Conservation (phyloP, 2,888 invertebrate genomes). For the Xanthostigma xanthostigma region DNA sequence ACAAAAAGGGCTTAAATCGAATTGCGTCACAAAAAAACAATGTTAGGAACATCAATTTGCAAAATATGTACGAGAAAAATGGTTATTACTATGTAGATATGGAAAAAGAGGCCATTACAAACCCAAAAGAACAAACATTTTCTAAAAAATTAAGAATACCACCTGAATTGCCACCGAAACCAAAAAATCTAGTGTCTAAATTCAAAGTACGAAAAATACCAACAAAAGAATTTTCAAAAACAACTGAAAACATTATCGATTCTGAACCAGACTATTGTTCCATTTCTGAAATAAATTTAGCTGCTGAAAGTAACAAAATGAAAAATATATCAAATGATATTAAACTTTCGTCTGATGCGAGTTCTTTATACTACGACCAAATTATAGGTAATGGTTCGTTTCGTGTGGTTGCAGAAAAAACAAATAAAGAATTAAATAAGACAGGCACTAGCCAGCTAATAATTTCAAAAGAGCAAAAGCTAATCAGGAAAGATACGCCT, state of each 20-base stretch:
- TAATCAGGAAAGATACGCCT: slow-evolving; percentile 25
- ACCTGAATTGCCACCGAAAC: slow-evolving; percentile 65
- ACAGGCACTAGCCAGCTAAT: no score
- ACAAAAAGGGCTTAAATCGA: slow-evolving; percentile 19
- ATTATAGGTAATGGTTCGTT: no score
- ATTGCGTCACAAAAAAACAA: slow-evolving; percentile 37
- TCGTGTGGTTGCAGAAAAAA: no score
- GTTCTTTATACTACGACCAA: no score
- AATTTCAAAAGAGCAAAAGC: no score
- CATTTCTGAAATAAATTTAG: slow-evolving; percentile 52
- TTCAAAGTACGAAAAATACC: slow-evolving; percentile 38
- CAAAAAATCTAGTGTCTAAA: slow-evolving; percentile 53
- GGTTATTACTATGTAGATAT: slow-evolving; percentile 48
- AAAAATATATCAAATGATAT: no score
- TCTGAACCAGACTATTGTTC: slow-evolving; percentile 61
- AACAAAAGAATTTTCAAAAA: slow-evolving; percentile 15
- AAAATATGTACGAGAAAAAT: slow-evolving; percentile 32
- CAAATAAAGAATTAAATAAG: no score
- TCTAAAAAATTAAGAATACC: slow-evolving; percentile 47
- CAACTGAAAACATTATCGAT: slow-evolving; percentile 19
- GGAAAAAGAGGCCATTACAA: slow-evolving; percentile 30
- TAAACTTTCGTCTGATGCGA: no score
- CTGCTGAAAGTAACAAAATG: background rate
- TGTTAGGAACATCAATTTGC: slow-evolving; percentile 35
- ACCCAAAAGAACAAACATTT: slow-evolving; percentile 17